Evolutionary conservation across 23 tunicate genomes (phyloP), one percentile per base, ranked within the genome.

Genomic region (Styela clava): DNA sequence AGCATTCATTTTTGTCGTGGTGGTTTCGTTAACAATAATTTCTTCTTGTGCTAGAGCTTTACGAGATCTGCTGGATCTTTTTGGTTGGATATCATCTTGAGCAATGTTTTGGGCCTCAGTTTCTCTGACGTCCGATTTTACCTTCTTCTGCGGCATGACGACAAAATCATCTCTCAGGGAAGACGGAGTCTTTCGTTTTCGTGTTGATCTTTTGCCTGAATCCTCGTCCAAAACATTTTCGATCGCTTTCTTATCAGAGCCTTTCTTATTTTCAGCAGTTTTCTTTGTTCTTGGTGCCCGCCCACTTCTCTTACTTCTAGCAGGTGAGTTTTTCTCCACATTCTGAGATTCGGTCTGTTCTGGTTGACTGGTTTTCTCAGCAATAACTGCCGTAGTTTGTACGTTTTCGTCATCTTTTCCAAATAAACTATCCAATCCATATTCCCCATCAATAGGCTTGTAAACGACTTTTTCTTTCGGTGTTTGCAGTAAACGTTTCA

Each of bases 401-500:
- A 44, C 70, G 70, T 3, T 18, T 3, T 5, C 18, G 9, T 24
- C 70, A 24, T 65, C 18, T 7, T 65, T 24, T 24, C 70, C 70
- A 18, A 65, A 65, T 7, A 65, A 24, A 24, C 7, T 24, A 24
- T 71, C 77, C 77, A 71, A 71, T 27, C 35, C 35, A 71, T 28
- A 71, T 5, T 71, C 77, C 3, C 35, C 77, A 2, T 71, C 77
- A 16, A 71, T 30, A 5, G 34, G 77, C 16, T 71, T 35, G 29
- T 34, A 33, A 21, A 28, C 34, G 77, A 71, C 37, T 69, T 76
- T 81, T 9, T 23, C 86, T 52, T 61, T 85, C 0, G 95, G 89
- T 21, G 95, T 90, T 69, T 81, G 79, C 2, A 90, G 20, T 2
- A 90, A 27, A 31, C 89, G 74, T 79, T 85, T 90, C 37, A 83